Conservation (phyloP, 2,797 vertebrate species). For the Pangasius krempfi region DNA sequence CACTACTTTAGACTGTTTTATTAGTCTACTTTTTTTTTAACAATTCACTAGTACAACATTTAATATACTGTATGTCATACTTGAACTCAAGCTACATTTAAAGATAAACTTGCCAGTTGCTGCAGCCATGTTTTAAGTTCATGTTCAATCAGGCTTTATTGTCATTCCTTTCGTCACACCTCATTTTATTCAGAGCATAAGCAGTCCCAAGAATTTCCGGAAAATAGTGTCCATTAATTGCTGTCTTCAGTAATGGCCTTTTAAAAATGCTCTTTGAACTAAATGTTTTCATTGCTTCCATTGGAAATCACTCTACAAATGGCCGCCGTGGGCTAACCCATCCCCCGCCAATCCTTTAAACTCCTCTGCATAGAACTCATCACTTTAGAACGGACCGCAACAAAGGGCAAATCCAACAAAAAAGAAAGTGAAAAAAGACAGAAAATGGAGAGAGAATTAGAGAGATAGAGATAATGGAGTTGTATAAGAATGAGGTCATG, state of each 20-base stretch:
- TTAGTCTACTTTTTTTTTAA: not conserved
- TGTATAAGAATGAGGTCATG: conserved; percentile 70
- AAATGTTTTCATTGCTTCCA: not conserved
- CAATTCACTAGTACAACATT: not conserved
- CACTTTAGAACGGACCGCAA: not conserved
- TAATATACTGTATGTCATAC: not conserved
- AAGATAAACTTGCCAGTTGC: not conserved
- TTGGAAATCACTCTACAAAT: not conserved
- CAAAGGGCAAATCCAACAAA: not conserved
- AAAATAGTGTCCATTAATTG: not conserved
- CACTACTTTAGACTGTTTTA: not conserved
- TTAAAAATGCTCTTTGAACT: not conserved
- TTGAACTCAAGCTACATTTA: not conserved
- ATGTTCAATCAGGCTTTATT: not conserved
- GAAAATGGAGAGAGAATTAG: not conserved
- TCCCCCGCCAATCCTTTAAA: not conserved
- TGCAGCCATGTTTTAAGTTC: not conserved
- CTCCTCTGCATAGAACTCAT: not conserved
- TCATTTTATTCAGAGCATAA: not conserved
- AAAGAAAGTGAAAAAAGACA: not conserved
- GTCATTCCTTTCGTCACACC: not conserved
- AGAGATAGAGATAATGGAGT: conserved; percentile 27
- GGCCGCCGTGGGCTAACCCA: not conserved
- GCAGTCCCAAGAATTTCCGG: not conserved
- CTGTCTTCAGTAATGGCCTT: not conserved